Conservation (phyloP, 2,113 vertebrate species). For the Opisthocomus hoazin region DNA sequence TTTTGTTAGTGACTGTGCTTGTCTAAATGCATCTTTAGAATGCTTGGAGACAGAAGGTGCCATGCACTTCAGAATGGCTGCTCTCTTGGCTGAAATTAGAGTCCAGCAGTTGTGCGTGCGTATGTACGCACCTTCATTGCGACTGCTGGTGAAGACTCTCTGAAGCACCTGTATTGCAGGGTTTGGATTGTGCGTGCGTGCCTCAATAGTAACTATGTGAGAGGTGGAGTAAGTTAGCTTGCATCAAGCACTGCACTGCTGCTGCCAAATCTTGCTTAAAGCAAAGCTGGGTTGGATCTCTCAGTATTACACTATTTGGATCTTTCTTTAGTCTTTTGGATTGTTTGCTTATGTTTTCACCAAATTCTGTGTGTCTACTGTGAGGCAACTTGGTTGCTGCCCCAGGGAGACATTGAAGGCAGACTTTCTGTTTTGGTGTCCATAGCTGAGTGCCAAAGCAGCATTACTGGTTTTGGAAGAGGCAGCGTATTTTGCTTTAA, state of each 20-base stretch:
- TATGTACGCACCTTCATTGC: background rate
- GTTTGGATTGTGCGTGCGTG: background rate
- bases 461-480: background rate
- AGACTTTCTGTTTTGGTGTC: background rate
- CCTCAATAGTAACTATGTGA: background rate
- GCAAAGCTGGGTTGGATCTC: background rate
- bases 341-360: background rate
- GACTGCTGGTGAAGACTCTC: background rate
- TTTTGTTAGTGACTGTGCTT: background rate
- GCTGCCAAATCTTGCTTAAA: background rate
- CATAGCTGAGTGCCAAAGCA: background rate
- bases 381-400: background rate
- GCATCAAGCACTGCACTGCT: background rate
- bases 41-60: background rate
- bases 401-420: background rate
- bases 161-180: background rate
- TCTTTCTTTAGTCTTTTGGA: background rate
- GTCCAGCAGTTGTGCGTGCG: fast-evolving
- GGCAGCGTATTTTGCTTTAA: background rate
- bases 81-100: background rate
- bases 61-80: background rate
- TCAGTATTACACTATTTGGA: background rate
- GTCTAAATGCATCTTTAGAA: background rate
- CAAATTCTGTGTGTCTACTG: background rate
- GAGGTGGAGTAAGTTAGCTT: background rate